Conservation (phyloP, 2,888 invertebrate species). For the Xylophagus ater region DNA sequence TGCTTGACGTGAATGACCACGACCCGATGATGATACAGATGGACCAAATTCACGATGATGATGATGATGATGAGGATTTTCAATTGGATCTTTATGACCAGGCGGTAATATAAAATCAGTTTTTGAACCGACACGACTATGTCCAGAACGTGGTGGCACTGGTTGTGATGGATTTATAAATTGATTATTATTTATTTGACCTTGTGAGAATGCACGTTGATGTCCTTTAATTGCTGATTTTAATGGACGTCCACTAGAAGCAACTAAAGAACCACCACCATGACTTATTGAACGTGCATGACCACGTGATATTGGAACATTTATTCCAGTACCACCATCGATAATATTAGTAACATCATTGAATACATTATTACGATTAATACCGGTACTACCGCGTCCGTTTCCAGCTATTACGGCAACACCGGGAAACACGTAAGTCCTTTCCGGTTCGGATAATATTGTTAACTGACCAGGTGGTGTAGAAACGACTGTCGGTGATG, state of each 20-base stretch:
- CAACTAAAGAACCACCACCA: conserved; percentile 53
- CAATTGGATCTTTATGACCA: conserved; percentile 68
- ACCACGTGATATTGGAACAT: conserved; percentile 35
- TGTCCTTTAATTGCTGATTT: conserved; percentile 65
- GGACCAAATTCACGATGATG: conserved; percentile 37
- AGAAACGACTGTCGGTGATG: conserved; percentile 1
- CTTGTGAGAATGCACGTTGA: conserved; percentile 77
- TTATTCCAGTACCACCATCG: conserved; percentile 15
- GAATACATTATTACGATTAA: conserved; percentile 15
- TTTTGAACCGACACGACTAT: conserved; percentile 72
- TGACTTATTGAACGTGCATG: conserved; percentile 79
- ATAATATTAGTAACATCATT: conserved; percentile 1
- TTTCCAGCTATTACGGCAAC: conserved; percentile 17
- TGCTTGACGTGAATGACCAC: conserved; percentile 75
- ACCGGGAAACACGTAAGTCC: conserved; percentile 37
- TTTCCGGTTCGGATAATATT: conserved; percentile 29
- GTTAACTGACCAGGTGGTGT: not conserved
- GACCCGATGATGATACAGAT: conserved; percentile 41
- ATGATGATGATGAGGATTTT: too few species aligned
- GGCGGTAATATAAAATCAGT: conserved; percentile 84
- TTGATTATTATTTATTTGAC: conserved; percentile 60
- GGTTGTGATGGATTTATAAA: conserved; percentile 35
- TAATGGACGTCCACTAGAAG: conserved; percentile 50
- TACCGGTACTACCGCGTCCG: conserved; percentile 22
- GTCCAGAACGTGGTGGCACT: conserved; percentile 44